These are phyloP conservation scores for Drosophila diplacantha DNA, from an alignment of 2,888 invertebrate genomes.

Conservation along the genomic window DNA sequence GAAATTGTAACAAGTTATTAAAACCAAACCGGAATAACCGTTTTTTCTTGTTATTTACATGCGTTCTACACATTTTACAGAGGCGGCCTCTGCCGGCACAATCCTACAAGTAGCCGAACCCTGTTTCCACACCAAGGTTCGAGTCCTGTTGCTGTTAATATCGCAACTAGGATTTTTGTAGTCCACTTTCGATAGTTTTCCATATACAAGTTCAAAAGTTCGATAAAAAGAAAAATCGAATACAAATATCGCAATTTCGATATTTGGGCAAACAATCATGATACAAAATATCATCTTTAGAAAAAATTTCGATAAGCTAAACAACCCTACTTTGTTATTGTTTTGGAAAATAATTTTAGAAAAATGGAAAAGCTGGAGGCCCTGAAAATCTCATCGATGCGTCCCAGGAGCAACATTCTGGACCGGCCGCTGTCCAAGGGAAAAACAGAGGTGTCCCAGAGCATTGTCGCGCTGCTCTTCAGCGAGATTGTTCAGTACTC, in stretches of 20 bases:
- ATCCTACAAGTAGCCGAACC: no score
- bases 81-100: neutral
- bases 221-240: no score
- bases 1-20: no score
- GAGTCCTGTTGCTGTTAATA: no score
- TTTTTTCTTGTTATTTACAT: neutral
- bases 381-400: constrained; percentile 75
- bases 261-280: no score
- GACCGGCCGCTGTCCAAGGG: constrained; percentile 95
- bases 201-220: no score
- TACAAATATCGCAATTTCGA: no score
- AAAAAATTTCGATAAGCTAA: no score
- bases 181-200: no score
- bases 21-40: neutral
- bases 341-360: constrained; percentile 23
- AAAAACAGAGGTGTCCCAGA: constrained; percentile 93
- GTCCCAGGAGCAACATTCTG: constrained; percentile 81
- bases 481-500: constrained; percentile 99
- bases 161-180: no score
- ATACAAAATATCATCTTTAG: no score
- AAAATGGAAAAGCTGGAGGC: constrained; percentile 76
- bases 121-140: neutral
- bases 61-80: neutral
- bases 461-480: constrained; percentile 95
- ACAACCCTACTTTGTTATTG: neutral